Evolutionary conservation across 2,113 vertebrate genomes (phyloP).

Genomic region (Setophaga coronata): DNA sequence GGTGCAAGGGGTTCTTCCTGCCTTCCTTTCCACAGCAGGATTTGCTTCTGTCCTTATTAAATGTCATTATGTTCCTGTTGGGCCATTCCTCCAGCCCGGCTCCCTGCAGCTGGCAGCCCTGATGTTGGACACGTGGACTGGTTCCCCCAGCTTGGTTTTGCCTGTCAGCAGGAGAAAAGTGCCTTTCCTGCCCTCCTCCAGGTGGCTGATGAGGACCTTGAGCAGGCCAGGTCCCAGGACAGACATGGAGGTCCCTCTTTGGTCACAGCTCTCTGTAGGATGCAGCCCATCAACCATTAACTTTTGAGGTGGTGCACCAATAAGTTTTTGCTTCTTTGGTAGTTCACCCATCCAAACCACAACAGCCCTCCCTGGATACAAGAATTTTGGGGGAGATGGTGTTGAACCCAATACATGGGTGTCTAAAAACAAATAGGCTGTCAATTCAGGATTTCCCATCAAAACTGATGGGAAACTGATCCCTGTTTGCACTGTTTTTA

Average conservation of each 20-base stretch:
- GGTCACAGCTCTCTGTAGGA: background rate
- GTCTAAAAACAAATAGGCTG: background rate
- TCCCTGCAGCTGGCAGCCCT: background rate
- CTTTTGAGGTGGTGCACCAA: background rate
- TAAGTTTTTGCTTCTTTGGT: background rate
- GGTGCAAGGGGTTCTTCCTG: background rate
- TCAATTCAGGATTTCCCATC: background rate
- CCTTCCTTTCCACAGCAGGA: background rate
- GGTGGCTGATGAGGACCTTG: background rate
- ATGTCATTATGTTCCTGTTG: background rate
- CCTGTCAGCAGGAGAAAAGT: accelerated
- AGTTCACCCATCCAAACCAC: background rate
- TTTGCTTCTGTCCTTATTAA: background rate
- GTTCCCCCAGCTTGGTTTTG: background rate
- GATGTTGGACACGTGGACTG: accelerated
- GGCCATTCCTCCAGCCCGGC: background rate
- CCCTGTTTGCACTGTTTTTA: background rate
- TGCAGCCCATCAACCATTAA: background rate
- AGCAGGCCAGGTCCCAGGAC: background rate
- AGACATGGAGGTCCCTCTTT: background rate
- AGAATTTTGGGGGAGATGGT: background rate
- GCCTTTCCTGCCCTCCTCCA: background rate
- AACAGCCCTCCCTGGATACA: background rate
- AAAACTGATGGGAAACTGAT: background rate
- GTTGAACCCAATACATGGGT: background rate